phyloP scores from a whole-genome alignment of 2,888 invertebrate genomes.

The Cartodere bifasciata region DNA sequence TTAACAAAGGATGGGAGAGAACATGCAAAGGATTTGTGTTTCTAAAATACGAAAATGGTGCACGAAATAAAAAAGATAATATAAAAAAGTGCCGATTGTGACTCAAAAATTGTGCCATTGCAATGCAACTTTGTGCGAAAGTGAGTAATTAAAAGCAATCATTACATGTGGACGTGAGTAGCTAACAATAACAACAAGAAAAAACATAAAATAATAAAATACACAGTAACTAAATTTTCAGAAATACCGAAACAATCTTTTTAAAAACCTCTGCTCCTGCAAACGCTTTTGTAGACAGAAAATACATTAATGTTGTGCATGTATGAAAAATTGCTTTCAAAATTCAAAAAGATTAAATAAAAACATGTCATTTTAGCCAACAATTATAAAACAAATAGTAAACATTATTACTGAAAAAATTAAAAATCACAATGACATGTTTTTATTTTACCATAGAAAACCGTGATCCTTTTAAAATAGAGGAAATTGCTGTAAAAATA shows the following conservation, averaged over 20 bases:
- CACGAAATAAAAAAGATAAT: slow-evolving; percentile 26
- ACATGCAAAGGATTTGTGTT: slow-evolving; percentile 29
- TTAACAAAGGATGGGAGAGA: slow-evolving; percentile 5
- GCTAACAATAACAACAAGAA: slow-evolving; percentile 34
- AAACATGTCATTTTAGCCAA: slow-evolving; percentile 6
- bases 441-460: too few species aligned
- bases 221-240: slow-evolving; percentile 23
- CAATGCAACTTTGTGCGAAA: slow-evolving; percentile 37
- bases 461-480: too few species aligned
- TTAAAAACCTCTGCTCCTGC: slow-evolving; percentile 37
- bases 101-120: slow-evolving; percentile 38
- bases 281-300: slow-evolving; percentile 40
- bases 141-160: slow-evolving; percentile 40
- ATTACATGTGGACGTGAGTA: slow-evolving; percentile 64
- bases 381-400: slow-evolving; percentile 6
- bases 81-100: slow-evolving; percentile 34
- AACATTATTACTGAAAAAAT: too few species aligned
- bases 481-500: slow-evolving; percentile 27
- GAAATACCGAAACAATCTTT: slow-evolving; percentile 24
- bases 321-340: slow-evolving; percentile 4
- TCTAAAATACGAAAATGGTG: slow-evolving; percentile 32
- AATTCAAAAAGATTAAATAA: slow-evolving; percentile 12
- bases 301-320: slow-evolving; percentile 18
- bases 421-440: too few species aligned
- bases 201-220: slow-evolving; percentile 26